Conservation (phyloP, 2,888 invertebrate species). For the Salpingus planirostris region DNA sequence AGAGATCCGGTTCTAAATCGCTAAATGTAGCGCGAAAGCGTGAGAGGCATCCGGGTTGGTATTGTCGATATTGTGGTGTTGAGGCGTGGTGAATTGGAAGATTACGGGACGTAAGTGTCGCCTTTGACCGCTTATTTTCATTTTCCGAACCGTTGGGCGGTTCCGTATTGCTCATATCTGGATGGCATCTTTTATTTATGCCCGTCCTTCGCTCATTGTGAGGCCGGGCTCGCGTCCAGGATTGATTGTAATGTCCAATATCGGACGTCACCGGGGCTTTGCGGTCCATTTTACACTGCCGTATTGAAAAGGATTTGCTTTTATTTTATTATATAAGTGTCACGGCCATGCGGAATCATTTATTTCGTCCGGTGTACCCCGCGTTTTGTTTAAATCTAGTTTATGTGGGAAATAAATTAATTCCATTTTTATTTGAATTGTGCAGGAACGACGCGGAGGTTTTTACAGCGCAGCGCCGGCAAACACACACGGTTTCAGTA, state of each 20-base stretch:
- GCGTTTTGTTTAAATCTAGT: slow-evolving; percentile 25
- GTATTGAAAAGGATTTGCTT: slow-evolving; percentile 19
- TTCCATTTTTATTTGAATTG: slow-evolving; percentile 17
- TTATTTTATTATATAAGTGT: slow-evolving; percentile 20
- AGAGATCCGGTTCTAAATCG: too few species aligned
- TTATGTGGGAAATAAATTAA: slow-evolving; percentile 21
- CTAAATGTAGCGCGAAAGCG: too few species aligned
- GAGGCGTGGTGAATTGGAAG: too few species aligned
- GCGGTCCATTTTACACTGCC: slow-evolving; percentile 15
- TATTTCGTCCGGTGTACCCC: slow-evolving; percentile 18
- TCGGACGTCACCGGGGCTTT: slow-evolving; percentile 15
- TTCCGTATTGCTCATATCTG: not conserved
- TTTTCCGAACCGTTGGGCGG: too few species aligned
- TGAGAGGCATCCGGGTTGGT: too few species aligned
- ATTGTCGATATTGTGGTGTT: too few species aligned
- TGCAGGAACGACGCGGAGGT: slow-evolving; percentile 2
- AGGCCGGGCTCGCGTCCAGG: slow-evolving; percentile 2
- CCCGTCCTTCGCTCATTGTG: not conserved
- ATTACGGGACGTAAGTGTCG: too few species aligned
- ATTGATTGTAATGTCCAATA: slow-evolving; percentile 24
- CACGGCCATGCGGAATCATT: slow-evolving; percentile 20
- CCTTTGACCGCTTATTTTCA: slow-evolving; percentile 1
- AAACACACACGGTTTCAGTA: slow-evolving; percentile 15
- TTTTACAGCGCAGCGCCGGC: slow-evolving; percentile 6
- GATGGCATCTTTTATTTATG: slow-evolving; percentile 1